Percentiles rank a stretch among this genome's conserved stretches.
phyloP scores from a whole-genome alignment of 2,113 vertebrate species.

The Neogobius melanostomus region DNA sequence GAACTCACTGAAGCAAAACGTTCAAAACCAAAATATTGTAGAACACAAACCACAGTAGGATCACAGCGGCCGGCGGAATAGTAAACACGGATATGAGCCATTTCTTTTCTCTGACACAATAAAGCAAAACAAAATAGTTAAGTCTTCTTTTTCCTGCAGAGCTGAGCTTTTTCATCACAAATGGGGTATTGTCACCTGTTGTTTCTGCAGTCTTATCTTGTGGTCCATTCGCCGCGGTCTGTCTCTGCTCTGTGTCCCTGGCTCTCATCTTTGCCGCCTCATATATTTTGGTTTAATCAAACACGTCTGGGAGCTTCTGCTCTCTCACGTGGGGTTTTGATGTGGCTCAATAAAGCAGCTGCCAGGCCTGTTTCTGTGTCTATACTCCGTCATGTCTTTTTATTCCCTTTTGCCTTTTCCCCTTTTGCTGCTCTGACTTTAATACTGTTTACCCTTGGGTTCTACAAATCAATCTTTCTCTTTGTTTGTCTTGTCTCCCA shows the following conservation, averaged over 20 bases:
- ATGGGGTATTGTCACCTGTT: conserved; percentile 13
- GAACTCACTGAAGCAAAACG: neutral
- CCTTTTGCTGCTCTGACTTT: neutral
- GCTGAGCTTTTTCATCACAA: neutral
- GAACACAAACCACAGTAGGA: conserved; percentile 18
- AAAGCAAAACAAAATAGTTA: conserved; percentile 15
- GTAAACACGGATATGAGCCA: conserved; percentile 25
- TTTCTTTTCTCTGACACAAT: conserved; percentile 18
- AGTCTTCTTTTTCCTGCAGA: conserved; percentile 8
- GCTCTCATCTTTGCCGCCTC: conserved; percentile 53
- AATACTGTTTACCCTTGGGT: conserved; percentile 15
- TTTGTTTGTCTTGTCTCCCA: neutral
- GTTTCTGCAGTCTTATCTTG: conserved; percentile 2
- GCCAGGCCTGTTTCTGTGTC: conserved; percentile 29
- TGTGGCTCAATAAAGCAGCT: conserved; percentile 57
- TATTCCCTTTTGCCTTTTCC: conserved; percentile 18
- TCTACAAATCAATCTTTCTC: neutral
- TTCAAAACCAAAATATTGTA: conserved; percentile 7
- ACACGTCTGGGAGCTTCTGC: conserved; percentile 60
- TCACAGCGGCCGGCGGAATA: conserved; percentile 19
- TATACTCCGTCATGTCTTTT: conserved; percentile 30
- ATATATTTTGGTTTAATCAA: conserved; percentile 65
- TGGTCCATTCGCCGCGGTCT: conserved; percentile 9
- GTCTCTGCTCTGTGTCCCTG: conserved; percentile 11
- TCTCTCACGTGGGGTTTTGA: conserved; percentile 54